Evolutionary conservation across 2,797 vertebrate species (phyloP).

Genomic region (Sebastes minor): DNA sequence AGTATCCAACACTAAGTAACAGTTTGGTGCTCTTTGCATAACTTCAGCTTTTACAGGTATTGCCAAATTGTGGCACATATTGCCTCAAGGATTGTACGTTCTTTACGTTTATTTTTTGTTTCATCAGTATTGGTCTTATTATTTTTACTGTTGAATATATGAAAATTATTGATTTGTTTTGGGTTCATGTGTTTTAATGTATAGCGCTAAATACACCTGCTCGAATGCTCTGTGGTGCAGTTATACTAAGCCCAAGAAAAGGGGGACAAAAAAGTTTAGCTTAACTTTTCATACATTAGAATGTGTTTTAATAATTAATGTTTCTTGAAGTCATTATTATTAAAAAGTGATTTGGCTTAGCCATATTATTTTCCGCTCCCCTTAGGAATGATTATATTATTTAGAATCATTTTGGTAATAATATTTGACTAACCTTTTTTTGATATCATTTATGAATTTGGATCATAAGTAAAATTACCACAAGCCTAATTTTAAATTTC

Average conservation of each 20-base stretch:
- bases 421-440: not conserved
- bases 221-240: not conserved
- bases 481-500: not conserved
- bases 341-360: not conserved
- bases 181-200: not conserved
- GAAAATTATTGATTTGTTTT: not conserved
- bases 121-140: not conserved
- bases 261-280: too few species aligned
- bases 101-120: not conserved
- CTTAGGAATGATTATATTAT: not conserved
- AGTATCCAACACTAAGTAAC: not conserved
- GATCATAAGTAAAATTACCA: not conserved
- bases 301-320: not conserved
- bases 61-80: too few species aligned
- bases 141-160: not conserved
- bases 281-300: not conserved
- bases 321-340: not conserved
- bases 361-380: not conserved
- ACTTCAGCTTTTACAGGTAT: not conserved
- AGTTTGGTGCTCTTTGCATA: not conserved
- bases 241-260: too few species aligned
- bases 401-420: not conserved
- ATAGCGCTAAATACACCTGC: not conserved
- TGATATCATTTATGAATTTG: not conserved
- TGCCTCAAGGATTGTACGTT: not conserved